Evolutionary conservation across 2,113 vertebrate species (phyloP), one percentile per base, ranked within the genome.

Genomic region (Acinonyx jubatus): DNA sequence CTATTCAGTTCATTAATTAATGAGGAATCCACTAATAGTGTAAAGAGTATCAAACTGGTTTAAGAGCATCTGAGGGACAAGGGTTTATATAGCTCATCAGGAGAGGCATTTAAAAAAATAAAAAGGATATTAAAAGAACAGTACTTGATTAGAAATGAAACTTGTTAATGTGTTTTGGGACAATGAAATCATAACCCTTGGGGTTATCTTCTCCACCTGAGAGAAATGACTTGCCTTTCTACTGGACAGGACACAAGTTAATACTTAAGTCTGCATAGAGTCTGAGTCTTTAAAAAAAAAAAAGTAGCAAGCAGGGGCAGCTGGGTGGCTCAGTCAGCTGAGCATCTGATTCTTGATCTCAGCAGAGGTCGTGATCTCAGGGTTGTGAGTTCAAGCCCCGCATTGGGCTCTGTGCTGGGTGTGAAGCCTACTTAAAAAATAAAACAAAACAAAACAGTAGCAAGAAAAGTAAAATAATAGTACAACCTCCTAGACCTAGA

Each of bases 1-100:
- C 55, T 83, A 73, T 84, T 97, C 41, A 50, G n/a, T 16, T 90
- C 48, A 27, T 89, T 94, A 92, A 57, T 33, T 68, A 33, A 76
- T 41, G 61, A 71, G 33, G 18, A 41, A 86, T 52, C n/a, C 12
- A 21, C 33, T n/a, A 71, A 78, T 31, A 89, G 3, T 19, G 11
- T 33, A 38, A 66, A 61, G n/a, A 92, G 5, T 25, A 4, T 36
- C 41, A 89, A 83, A 61, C 71, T 82, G 48, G 48, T 48, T 65
- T 93, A 71, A 95, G 63, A 63, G 31, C 33, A 18, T 79, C 18
- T 52, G 29, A 63, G 15, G 48, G 12, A 41, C 50, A 76, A 61
- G 63, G 7, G 38, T 14, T 92, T 94, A 25, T 25, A 15, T 38
- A 91, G 31, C 9, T 80, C 31, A 79, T 45, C 31, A 89, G 66